phyloP scores from a whole-genome alignment of 2,888 invertebrate species.

The Dolomedes plantarius region DNA sequence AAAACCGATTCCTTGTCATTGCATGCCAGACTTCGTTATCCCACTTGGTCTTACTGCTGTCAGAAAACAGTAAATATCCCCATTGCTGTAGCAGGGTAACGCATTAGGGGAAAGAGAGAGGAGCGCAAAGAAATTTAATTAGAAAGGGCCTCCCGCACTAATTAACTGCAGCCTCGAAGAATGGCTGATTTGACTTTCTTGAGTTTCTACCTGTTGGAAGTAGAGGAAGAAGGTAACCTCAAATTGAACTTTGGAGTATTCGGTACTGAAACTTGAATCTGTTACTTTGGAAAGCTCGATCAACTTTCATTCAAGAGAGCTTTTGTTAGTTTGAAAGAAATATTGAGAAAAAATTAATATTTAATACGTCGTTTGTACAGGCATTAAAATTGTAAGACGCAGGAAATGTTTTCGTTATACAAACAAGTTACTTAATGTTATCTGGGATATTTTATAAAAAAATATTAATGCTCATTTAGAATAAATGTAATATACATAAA shows the following conservation, averaged over 20 bases:
- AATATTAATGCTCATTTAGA: no score
- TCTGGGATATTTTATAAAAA: no score
- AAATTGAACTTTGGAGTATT: not conserved
- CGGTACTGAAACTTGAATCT: no score
- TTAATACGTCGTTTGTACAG: no score
- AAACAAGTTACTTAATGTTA: no score
- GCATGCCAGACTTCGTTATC: constrained; percentile 61
- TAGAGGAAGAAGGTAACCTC: not conserved
- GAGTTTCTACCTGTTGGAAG: constrained; percentile 63
- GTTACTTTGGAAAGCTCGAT: no score
- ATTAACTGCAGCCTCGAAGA: constrained; percentile 67
- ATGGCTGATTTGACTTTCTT: constrained; percentile 56
- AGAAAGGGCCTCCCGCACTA: constrained; percentile 57
- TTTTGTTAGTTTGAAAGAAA: no score
- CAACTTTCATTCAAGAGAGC: no score
- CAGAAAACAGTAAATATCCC: constrained; percentile 64
- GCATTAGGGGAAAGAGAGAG: constrained; percentile 23
- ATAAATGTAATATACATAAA: no score
- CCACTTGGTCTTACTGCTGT: constrained; percentile 62
- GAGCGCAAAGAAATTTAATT: constrained; percentile 57
- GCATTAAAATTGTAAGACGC: no score
- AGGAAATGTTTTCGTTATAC: no score
- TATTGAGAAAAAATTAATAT: no score
- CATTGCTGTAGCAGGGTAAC: constrained; percentile 36
- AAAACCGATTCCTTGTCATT: constrained; percentile 56